A percentile compares a stretch with the other conserved stretches of the same genome.
Evolutionary conservation across 2,113 vertebrate species (phyloP).

Genomic region (Prinia subflava): DNA sequence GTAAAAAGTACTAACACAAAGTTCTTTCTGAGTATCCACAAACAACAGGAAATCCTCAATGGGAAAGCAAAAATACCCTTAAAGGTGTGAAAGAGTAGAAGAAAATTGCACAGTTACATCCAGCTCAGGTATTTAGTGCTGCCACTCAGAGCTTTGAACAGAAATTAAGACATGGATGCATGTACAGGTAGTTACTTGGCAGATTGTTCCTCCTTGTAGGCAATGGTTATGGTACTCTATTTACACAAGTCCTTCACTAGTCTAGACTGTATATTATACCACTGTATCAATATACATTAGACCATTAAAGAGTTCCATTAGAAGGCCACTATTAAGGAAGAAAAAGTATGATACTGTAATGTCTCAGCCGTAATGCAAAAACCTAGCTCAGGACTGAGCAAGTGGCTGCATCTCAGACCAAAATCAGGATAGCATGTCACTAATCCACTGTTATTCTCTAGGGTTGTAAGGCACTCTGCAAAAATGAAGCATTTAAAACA

Average conservation of each 20-base stretch:
- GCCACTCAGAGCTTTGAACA: not conserved
- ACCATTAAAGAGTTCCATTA: not conserved
- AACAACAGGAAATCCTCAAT: not conserved
- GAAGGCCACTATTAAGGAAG: not conserved
- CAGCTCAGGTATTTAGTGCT: not conserved
- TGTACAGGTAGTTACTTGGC: not conserved
- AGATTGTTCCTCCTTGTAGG: not conserved
- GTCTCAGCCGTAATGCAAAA: not conserved
- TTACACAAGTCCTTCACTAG: not conserved
- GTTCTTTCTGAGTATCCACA: not conserved
- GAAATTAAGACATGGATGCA: not conserved
- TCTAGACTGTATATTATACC: not conserved
- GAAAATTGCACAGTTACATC: not conserved
- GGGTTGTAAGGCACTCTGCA: not conserved
- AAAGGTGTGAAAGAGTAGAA: not conserved
- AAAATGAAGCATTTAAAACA: not conserved
- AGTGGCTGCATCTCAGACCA: not conserved
- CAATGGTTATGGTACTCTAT: not conserved
- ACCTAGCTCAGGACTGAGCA: not conserved
- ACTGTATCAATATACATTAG: not conserved
- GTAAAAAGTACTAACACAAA: not conserved
- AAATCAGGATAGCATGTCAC: not conserved
- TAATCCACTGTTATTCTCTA: not conserved
- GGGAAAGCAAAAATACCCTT: not conserved
- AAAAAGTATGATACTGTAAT: not conserved